Evolutionary conservation across 1,140 invertebrate species (phyloP).

Genomic region (Solenopsis invicta): DNA sequence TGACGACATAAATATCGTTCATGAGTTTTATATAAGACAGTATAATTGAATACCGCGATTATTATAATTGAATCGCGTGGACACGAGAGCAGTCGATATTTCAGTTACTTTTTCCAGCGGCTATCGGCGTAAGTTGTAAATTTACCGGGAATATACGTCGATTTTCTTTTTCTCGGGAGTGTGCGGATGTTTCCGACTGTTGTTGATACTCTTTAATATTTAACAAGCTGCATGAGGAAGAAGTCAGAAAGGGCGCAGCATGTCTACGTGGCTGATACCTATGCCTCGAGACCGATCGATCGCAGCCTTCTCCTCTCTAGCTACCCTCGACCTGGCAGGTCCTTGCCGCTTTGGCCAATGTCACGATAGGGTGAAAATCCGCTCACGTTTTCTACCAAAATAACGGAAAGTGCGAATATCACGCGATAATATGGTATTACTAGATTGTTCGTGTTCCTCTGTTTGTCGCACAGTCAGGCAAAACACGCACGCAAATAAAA

Average conservation of each 20-base stretch:
- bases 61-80: background rate
- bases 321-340: slow-evolving; percentile 44
- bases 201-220: slow-evolving; percentile 37
- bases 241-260: slow-evolving; percentile 52
- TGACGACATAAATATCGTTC: background rate
- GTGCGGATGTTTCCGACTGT: background rate
- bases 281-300: slow-evolving; percentile 70
- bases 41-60: background rate
- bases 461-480: background rate
- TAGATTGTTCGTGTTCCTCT: background rate
- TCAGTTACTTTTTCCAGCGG: background rate
- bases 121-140: background rate
- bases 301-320: slow-evolving; percentile 64
- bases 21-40: background rate
- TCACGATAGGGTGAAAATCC: slow-evolving; percentile 64
- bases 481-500: background rate
- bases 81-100: background rate
- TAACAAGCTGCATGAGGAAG: slow-evolving; percentile 25
- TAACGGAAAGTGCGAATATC: background rate
- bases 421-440: background rate
- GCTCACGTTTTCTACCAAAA: slow-evolving; percentile 39
- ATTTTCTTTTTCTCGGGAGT: background rate
- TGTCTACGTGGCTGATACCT: slow-evolving; percentile 59
- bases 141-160: background rate
- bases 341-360: slow-evolving; percentile 71